These are phyloP conservation scores for Meiosimyza decipiens DNA, from an alignment of 2,888 invertebrate species.

Conservation along the genomic window DNA sequence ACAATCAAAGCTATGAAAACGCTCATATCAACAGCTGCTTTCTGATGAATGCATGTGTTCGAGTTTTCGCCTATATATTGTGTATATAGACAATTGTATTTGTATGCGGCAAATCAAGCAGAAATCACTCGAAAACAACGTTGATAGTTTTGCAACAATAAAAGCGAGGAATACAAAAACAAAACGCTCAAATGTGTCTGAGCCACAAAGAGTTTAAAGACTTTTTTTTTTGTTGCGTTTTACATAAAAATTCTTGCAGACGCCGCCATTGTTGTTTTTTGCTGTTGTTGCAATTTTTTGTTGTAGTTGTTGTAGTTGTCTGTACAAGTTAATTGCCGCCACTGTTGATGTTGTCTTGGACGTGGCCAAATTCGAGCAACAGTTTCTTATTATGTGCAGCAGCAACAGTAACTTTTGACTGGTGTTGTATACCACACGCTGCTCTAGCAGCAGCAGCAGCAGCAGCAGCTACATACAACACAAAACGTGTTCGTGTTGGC, in stretches of 20 bases:
- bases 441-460: conserved; percentile 6
- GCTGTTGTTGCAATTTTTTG: background rate
- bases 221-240: no score
- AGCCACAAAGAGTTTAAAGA: background rate
- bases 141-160: background rate
- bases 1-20: background rate
- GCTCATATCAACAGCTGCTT: conserved; percentile 5
- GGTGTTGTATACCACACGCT: conserved; percentile 27
- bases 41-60: background rate
- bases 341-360: background rate
- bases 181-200: conserved; percentile 9
- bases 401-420: conserved; percentile 1
- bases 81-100: background rate
- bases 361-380: conserved; percentile 21
- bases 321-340: conserved; percentile 29
- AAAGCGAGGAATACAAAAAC: background rate
- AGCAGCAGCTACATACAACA: conserved; percentile 2
- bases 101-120: background rate
- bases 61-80: conserved; percentile 2
- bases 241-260: conserved; percentile 4
- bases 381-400: conserved; percentile 21
- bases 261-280: conserved; percentile 1
- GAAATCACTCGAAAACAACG: conserved; percentile 11
- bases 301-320: conserved; percentile 29
- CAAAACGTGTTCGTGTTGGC: conserved; percentile 24